Conservation (phyloP, 1,140 invertebrate species). For the Tetraneura akinire region DNA sequence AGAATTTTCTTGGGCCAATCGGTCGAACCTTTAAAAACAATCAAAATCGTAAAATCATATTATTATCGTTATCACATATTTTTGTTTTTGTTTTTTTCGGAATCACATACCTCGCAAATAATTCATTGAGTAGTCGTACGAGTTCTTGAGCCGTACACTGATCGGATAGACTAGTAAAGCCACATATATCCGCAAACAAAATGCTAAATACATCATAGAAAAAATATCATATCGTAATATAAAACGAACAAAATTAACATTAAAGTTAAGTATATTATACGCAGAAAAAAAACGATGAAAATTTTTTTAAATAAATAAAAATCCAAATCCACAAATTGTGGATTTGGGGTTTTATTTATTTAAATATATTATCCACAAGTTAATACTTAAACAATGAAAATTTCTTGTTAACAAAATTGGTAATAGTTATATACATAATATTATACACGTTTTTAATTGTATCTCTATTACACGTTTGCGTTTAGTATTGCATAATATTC, state of each 20-base stretch:
- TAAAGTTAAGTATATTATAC: too few relatives aligned
- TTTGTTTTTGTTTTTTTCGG: background rate
- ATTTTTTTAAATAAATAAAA: too few relatives aligned
- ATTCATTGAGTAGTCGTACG: conserved; percentile 89
- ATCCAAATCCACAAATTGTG: too few relatives aligned
- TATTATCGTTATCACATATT: conserved; percentile 56
- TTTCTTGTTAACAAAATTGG: too few relatives aligned
- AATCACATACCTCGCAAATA: conserved; percentile 82
- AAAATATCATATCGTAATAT: background rate
- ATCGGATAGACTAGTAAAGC: conserved; percentile 92
- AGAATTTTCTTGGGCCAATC: conserved; percentile 85
- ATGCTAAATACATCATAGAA: conserved; percentile 70
- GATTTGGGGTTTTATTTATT: too few relatives aligned
- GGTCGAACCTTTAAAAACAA: conserved; percentile 77
- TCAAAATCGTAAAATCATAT: background rate
- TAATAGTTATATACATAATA: too few relatives aligned
- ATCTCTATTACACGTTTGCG: too few relatives aligned
- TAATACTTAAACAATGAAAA: too few relatives aligned
- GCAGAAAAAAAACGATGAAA: too few relatives aligned
- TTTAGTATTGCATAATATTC: too few relatives aligned
- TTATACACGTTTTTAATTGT: too few relatives aligned
- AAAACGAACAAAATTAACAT: background rate
- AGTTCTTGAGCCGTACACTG: conserved; percentile 95
- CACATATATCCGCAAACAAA: conserved; percentile 96
- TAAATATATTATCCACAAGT: too few relatives aligned